Evolutionary conservation across 92 coral and sea anemone species (phyloP).

Genomic region (Siderastrea siderea): DNA sequence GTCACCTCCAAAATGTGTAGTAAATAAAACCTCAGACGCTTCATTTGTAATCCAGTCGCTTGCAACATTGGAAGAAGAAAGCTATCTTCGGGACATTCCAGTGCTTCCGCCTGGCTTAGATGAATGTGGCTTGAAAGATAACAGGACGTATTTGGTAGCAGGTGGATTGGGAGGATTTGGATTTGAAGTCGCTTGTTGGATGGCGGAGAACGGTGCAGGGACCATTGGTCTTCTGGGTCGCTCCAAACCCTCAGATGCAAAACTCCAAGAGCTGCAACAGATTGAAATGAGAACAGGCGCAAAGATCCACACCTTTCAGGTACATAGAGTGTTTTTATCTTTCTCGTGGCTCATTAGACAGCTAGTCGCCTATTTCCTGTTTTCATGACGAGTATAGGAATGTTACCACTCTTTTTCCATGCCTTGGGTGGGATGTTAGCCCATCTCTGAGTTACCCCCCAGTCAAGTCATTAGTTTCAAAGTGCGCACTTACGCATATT

Average conservation of each 20-base stretch:
- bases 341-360: no score
- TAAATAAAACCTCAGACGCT: neutral
- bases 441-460: no score
- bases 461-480: no score
- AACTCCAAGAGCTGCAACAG: constrained; percentile 54
- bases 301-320: constrained; percentile 61
- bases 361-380: no score
- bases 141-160: constrained; percentile 79
- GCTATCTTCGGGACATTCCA: neutral
- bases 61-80: neutral
- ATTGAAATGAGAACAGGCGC: constrained; percentile 73
- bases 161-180: constrained; percentile 89
- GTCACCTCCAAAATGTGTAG: neutral
- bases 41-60: constrained; percentile 13
- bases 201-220: constrained; percentile 81
- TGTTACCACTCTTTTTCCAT: neutral
- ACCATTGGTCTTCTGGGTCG: constrained; percentile 76
- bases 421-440: no score
- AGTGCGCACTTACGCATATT: no score
- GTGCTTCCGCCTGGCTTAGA: constrained; percentile 65
- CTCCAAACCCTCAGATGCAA: constrained; percentile 71
- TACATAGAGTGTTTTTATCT: neutral
- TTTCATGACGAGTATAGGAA: no score
- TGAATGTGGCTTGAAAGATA: constrained; percentile 59
- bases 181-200: constrained; percentile 87